Evolutionary conservation across 2,113 vertebrate genomes (phyloP), one percentile per base, ranked within the genome.

Genomic region (Plecotus auritus): DNA sequence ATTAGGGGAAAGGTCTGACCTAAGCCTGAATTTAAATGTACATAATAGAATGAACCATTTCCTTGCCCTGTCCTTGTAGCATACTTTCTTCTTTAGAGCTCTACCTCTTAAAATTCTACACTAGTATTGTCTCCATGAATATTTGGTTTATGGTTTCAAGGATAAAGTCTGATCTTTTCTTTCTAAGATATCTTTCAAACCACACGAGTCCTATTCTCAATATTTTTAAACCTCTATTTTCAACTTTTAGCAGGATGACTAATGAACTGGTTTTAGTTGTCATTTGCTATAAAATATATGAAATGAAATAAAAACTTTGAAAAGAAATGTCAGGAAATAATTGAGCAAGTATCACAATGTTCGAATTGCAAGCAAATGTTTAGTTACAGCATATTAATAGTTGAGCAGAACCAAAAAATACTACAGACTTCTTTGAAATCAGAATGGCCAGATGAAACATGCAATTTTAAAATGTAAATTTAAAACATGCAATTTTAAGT

Each of bases 241-340:
- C 51, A 88, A 18, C 45, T 87, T 72, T 88, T 69, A 70, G 10
- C 26, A 93, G 89, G 35, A 51, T 54, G 72, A 64, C 23, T 51
- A 90, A 51, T 72, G 28, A 86, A 86, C 4, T 85, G 13, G 28
- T 93, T 86, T 93, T 89, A 72, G 32, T 77, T 40, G 40, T 82
- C 32, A 86, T 93, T 90, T 59, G 56, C 32, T 85, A 26, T 37
- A 40, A 45, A 81, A 90, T 59, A 74, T 9, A 80, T 14, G 22
- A 91, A 93, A 84, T 42, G 7, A 84, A 91, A 87, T 69, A 67
- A 67, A 90, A 81, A 11, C 20, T 93, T 91, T 94, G 37, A 32
- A 85, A 90, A 90, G n/a, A 76, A 81, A 47, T 81, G 35, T 32
- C 28, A 94, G 72, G 51, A 96, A 94, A 93, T 66, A 78, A 90